These are phyloP conservation scores for Callaeas wilsoni DNA, from an alignment of 2,113 vertebrate species.

Conservation along the genomic window DNA sequence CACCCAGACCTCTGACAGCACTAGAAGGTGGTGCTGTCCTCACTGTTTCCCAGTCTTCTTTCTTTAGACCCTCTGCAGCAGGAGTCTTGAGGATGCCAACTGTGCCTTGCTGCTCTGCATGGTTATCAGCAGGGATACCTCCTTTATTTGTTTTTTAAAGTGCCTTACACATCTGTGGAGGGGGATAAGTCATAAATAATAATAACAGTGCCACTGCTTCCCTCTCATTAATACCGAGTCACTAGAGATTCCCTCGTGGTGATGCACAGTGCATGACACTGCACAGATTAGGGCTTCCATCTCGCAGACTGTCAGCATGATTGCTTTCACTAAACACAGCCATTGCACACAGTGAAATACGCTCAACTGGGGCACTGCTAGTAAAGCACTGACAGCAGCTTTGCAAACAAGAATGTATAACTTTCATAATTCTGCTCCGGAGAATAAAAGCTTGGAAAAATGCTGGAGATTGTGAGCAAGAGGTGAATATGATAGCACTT, in stretches of 20 bases:
- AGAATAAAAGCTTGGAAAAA: neutral
- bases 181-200: constrained; percentile 9
- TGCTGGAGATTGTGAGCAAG: neutral
- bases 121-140: neutral
- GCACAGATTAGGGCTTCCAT: constrained; percentile 45
- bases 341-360: constrained; percentile 19
- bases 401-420: neutral
- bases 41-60: neutral
- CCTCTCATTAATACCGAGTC: neutral
- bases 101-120: neutral
- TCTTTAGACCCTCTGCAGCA: neutral
- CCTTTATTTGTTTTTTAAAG: constrained; percentile 34
- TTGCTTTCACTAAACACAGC: constrained; percentile 33
- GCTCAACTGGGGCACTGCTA: neutral
- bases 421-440: constrained; percentile 35
- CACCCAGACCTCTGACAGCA: neutral
- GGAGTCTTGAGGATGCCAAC: neutral
- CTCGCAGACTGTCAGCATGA: constrained; percentile 2
- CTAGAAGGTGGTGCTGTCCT: neutral
- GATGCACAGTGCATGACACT: constrained; percentile 27
- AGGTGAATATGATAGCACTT: neutral
- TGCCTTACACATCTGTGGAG: neutral
- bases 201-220: neutral
- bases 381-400: constrained; percentile 1
- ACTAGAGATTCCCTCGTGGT: neutral